Conservation (phyloP, 2,797 vertebrate species). For the Acanthopagrus latus region DNA sequence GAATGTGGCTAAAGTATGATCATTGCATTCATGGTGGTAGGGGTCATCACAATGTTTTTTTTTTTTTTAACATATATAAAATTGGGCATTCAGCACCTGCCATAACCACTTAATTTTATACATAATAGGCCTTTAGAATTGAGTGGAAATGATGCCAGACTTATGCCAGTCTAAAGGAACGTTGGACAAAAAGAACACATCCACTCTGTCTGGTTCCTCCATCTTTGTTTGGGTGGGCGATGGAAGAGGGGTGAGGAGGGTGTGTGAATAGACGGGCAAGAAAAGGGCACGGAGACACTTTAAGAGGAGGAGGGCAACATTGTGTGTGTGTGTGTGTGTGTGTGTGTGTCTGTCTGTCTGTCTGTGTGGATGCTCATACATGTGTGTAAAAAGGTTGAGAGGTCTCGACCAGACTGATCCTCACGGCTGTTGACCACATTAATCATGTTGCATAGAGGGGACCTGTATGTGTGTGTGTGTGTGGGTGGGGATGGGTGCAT, state of each 20-base stretch:
- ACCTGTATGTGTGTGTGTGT: constrained; percentile 37
- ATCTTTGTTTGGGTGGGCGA: constrained; percentile 74
- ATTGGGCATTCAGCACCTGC: constrained; percentile 6
- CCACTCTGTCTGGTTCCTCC: constrained; percentile 21
- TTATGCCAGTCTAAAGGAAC: background rate
- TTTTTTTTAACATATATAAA: background rate
- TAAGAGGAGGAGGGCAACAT: constrained; percentile 17
- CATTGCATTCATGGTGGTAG: background rate
- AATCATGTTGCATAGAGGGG: constrained; percentile 77
- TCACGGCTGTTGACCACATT: constrained; percentile 81
- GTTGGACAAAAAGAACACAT: background rate
- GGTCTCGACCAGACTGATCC: constrained; percentile 76
- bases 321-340: constrained; percentile 18
- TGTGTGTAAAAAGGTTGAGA: constrained; percentile 61
- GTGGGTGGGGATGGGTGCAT: constrained; percentile 50
- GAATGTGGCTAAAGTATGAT: no score
- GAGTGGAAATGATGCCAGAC: background rate
- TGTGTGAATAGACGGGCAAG: constrained; percentile 46
- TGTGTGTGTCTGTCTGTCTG: constrained; percentile 21
- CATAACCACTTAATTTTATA: background rate
- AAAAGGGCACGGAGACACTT: constrained; percentile 26
- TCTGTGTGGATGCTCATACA: constrained; percentile 3
- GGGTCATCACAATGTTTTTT: background rate
- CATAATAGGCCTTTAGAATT: constrained; percentile 1
- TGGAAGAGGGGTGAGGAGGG: constrained; percentile 36